Evolutionary conservation across 2,797 vertebrate genomes (phyloP).

Genomic region (Fratercula arctica): DNA sequence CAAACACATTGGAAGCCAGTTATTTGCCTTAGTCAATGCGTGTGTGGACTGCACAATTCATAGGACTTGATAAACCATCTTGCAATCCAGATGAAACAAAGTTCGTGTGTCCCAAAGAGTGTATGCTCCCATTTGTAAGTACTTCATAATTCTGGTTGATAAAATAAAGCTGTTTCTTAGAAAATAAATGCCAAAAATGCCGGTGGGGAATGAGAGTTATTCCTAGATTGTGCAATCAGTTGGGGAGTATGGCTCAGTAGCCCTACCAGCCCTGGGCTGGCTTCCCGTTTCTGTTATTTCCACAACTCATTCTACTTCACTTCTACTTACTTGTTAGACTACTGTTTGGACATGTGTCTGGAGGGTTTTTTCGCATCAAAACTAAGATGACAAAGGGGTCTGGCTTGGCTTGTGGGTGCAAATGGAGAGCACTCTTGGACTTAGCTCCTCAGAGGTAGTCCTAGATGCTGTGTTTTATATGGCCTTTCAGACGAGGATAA

Average conservation of each 20-base stretch:
- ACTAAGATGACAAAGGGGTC: background rate
- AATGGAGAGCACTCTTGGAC: background rate
- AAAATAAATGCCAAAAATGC: background rate
- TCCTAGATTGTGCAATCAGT: background rate
- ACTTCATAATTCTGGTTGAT: background rate
- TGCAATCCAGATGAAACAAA: background rate
- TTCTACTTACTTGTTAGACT: background rate
- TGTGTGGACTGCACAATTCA: background rate
- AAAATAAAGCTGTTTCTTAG: background rate
- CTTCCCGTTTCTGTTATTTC: background rate
- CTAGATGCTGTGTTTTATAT: background rate
- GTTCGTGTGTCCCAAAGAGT: background rate
- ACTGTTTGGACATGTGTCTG: background rate
- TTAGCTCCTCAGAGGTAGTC: background rate
- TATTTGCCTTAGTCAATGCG: background rate
- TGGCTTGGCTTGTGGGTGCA: background rate
- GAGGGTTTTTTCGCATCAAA: fast-evolving
- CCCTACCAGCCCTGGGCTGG: background rate
- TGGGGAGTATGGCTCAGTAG: background rate
- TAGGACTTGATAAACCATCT: background rate
- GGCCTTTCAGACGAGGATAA: background rate
- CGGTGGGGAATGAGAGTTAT: background rate
- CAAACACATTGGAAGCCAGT: background rate
- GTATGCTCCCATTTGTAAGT: background rate
- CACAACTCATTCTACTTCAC: background rate